phyloP scores from a whole-genome alignment of 2,113 vertebrate genomes.

The Excalfactoria chinensis region DNA sequence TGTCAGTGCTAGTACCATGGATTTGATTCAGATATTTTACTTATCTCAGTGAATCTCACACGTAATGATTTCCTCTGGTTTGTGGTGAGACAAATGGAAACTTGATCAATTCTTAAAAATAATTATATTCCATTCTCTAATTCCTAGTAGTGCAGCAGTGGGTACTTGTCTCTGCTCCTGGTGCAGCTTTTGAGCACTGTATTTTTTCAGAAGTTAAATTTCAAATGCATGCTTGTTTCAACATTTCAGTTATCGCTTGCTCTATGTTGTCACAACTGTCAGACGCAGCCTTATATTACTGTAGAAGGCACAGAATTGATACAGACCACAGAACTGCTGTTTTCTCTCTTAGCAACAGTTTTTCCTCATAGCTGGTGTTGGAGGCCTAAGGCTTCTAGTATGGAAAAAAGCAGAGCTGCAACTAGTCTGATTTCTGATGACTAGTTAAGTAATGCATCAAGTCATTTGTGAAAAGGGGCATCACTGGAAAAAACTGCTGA shows the following conservation, averaged over 20 bases:
- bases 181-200: neutral
- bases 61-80: neutral
- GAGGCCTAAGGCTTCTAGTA: neutral
- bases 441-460: rapidly evolving
- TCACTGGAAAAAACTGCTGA: neutral
- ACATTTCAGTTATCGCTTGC: neutral
- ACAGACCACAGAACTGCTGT: neutral
- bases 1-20: neutral
- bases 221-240: neutral
- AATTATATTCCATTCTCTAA: neutral
- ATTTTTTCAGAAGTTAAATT: neutral
- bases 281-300: neutral
- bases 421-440: neutral
- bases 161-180: neutral
- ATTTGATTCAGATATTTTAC: neutral
- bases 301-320: no score
- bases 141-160: neutral
- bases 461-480: neutral
- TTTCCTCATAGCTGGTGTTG: neutral
- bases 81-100: neutral
- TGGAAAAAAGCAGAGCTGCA: neutral
- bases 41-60: neutral
- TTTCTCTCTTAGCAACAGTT: neutral
- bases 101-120: neutral
- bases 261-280: neutral